Conservation (phyloP, 2,113 vertebrate species). For the Eurypyga helias region DNA sequence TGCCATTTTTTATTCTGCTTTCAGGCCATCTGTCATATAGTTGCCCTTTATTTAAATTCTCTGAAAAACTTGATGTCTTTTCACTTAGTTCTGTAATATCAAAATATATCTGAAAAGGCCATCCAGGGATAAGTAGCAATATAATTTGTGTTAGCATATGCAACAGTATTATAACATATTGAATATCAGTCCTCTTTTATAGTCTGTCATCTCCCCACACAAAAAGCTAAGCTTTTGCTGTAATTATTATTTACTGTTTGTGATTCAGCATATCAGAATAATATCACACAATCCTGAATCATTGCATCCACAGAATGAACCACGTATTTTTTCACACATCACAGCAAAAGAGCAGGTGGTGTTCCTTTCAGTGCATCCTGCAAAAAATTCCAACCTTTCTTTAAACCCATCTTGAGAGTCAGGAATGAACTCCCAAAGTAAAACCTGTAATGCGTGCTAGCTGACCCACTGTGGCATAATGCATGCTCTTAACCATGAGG, state of each 20-base stretch:
- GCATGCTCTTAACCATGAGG: neutral
- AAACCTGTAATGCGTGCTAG: neutral
- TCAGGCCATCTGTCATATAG: neutral
- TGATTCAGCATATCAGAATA: neutral
- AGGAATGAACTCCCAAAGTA: neutral
- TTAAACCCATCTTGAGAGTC: neutral
- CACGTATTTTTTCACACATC: neutral
- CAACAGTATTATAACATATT: neutral
- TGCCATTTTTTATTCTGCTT: neutral
- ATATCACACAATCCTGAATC: neutral
- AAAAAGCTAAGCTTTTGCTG: neutral
- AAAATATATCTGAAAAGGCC: neutral
- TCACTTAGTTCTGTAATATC: neutral
- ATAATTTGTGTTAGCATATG: neutral
- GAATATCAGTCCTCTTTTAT: neutral
- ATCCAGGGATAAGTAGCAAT: neutral
- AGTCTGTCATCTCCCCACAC: neutral
- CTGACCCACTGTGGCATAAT: fast-evolving
- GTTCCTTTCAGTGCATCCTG: neutral
- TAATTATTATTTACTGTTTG: neutral
- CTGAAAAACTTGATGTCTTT: neutral
- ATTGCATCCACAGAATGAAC: neutral
- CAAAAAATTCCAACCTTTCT: neutral
- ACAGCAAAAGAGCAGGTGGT: neutral
- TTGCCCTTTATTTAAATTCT: neutral